Evolutionary conservation across 2,888 invertebrate species (phyloP), one percentile per base, ranked within the genome.

Genomic region (Serripes groenlandicus): DNA sequence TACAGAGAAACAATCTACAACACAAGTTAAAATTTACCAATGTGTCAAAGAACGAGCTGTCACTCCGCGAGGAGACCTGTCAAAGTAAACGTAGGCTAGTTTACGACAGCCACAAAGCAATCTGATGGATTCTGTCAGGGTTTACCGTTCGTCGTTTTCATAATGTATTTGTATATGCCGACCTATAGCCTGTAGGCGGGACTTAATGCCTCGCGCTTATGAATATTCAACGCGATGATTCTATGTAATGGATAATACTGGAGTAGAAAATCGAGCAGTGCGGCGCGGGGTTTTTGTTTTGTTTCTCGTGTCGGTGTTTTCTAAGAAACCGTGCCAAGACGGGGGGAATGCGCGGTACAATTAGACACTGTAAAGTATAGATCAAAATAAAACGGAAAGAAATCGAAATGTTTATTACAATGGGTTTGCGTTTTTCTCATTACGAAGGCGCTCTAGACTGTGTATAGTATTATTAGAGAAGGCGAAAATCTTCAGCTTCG

Each of bases 71-170:
- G 74, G 75, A 76, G 75, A 83, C 78, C 86, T 86, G 86, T 86
- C 86, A 86, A 78, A 79, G 72, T 78, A 77, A 83, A 75, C 83
- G 80, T 68, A 78, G 72, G 83, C 78, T 86, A 86, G 86, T 86
- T 86, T 86, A 86, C 83, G 86, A 86, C 83, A 78, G 70, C 58
- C 71, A 71, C 81, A 69, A 77, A 75, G 68, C 83, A 73, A 81
- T 83, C 83, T 86, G 86, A 86, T 86, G 86, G 86, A 74, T 83
- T 86, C 86, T 86, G 86, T 86, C 86, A 86, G 35, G 81, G 60
- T 75, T 62, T 78, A 86, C 81, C 75, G 86, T 83, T 83, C 81
- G 72, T 81, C 86, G 78, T 82, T 81, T 83, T 80, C 83, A 83
- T 86, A 86, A 86, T 81, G 81, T 83, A 83, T 83, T 81, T 78